A percentile compares a stretch with the other conserved stretches of the same genome.
Evolutionary conservation across 2,113 vertebrate genomes (phyloP).

Genomic region (Paratilapia polleni): DNA sequence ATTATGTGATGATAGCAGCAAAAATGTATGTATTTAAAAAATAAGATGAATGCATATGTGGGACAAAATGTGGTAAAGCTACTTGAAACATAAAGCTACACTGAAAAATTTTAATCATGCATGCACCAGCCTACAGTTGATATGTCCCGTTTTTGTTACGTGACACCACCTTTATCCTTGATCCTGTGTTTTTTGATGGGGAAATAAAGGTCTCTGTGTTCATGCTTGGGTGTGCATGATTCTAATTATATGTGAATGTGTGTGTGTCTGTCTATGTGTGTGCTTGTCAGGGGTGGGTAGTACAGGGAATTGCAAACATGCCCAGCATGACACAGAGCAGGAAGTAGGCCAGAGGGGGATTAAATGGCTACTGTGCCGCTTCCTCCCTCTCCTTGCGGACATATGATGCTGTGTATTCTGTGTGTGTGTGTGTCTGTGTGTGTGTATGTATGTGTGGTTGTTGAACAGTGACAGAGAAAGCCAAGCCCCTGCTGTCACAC

Average conservation of each 20-base stretch:
- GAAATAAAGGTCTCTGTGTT: background rate
- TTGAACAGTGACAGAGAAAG: background rate
- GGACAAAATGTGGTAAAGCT: too few relatives aligned
- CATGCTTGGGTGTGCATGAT: background rate
- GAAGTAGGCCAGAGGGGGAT: slow-evolving; percentile 75
- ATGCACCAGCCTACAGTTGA: background rate
- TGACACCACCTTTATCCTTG: background rate
- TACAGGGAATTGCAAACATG: slow-evolving; percentile 13
- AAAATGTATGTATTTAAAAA: too few relatives aligned
- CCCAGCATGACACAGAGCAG: slow-evolving; percentile 63
- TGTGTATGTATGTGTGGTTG: background rate
- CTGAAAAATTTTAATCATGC: background rate
- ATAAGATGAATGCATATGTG: too few relatives aligned
- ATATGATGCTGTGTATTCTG: slow-evolving; percentile 14
- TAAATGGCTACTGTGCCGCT: slow-evolving; percentile 58
- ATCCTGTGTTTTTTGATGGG: background rate
- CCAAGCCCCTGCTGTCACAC: background rate
- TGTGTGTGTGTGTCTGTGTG: slow-evolving; percentile 2
- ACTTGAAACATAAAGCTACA: too few relatives aligned
- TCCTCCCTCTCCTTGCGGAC: slow-evolving; percentile 46
- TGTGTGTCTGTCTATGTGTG: background rate
- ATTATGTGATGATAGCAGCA: too few relatives aligned
- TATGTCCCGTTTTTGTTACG: background rate
- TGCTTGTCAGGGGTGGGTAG: background rate
- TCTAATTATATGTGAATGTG: background rate